These are phyloP conservation scores for Bothrops jararaca DNA, from an alignment of 2,113 vertebrate species.

Conservation along the genomic window DNA sequence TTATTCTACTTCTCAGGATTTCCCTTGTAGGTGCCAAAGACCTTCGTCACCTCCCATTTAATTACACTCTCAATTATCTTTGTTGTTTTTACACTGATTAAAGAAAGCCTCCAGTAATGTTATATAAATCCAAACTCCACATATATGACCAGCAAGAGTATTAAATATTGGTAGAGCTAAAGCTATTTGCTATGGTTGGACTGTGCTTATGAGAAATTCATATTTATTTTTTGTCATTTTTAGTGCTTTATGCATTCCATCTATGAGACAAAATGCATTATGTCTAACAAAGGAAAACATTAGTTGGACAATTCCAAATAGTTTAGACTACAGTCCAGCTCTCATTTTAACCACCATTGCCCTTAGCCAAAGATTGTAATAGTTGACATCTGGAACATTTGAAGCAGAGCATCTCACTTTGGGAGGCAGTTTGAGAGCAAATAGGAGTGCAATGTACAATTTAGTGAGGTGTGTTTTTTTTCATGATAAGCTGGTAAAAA, in stretches of 20 bases:
- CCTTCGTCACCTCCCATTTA: neutral
- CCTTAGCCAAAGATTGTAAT: no score
- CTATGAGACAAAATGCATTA: neutral
- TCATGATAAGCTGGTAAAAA: neutral
- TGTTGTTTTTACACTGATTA: neutral
- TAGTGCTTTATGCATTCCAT: neutral
- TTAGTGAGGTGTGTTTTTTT: neutral
- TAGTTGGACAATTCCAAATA: neutral
- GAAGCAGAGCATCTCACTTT: neutral
- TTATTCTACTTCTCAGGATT: neutral
- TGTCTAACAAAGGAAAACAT: neutral
- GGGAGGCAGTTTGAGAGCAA: neutral
- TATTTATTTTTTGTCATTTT: neutral
- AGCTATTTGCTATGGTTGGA: neutral
- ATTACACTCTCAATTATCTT: neutral
- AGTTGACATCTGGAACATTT: neutral
- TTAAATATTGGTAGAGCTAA: neutral
- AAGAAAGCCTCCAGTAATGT: neutral
- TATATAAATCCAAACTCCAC: neutral
- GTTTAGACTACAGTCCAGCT: neutral
- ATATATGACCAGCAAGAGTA: neutral
- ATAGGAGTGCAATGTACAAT: neutral
- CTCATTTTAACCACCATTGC: neutral
- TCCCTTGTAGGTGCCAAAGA: neutral
- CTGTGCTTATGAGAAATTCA: neutral